A percentile compares a stretch with the other conserved stretches of the same genome.
Conservation (phyloP, 2,797 vertebrate species). For the Nasua narica region DNA sequence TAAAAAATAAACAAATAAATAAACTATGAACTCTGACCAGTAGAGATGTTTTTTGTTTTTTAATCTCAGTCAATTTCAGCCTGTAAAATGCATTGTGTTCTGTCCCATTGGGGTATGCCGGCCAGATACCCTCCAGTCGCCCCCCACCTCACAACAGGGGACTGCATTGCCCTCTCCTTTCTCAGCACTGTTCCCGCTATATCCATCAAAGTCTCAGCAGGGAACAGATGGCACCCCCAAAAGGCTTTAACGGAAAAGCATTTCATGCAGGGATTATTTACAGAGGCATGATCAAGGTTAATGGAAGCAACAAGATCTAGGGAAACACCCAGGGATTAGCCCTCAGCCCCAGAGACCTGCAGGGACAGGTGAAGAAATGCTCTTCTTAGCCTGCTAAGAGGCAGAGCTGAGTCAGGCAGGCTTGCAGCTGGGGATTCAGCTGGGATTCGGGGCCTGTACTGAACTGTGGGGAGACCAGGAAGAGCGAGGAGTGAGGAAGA, state of each 20-base stretch:
- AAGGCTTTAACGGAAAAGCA: constrained; percentile 32
- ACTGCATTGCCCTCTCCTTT: neutral
- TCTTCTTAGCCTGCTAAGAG: neutral
- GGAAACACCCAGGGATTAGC: neutral
- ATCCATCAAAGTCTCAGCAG: neutral
- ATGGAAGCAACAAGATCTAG: neutral
- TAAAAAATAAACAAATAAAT: neutral
- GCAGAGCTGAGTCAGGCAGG: neutral
- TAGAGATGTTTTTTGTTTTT: neutral
- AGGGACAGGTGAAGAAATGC: neutral
- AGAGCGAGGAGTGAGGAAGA: neutral
- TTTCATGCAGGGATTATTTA: constrained; percentile 17
- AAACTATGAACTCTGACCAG: neutral
- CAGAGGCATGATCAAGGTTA: neutral
- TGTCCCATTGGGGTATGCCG: neutral
- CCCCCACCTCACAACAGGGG: neutral
- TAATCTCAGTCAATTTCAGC: neutral
- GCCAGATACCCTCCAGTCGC: neutral
- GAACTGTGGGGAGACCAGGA: neutral
- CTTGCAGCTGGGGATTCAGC: neutral
- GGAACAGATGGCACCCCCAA: constrained; percentile 20
- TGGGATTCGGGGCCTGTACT: neutral
- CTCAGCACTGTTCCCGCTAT: neutral
- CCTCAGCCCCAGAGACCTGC: neutral
- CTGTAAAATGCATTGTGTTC: neutral